phyloP scores from a whole-genome alignment of 2,888 invertebrate genomes.

The Sicus ferrugineus region DNA sequence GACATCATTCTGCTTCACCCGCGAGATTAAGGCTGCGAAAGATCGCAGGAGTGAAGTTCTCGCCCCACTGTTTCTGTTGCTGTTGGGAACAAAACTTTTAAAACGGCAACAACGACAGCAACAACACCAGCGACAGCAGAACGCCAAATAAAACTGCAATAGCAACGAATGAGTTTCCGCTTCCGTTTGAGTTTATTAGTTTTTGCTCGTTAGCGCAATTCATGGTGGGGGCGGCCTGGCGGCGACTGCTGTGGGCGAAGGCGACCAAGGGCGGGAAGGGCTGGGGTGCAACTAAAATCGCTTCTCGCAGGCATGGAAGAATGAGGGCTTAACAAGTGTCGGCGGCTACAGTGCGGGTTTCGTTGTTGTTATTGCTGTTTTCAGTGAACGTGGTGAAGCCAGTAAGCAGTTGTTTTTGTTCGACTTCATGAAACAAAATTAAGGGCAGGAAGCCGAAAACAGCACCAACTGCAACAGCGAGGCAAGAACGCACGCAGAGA shows the following conservation, averaged over 20 bases:
- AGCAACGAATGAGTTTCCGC: conserved; percentile 42
- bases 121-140: conserved; percentile 42
- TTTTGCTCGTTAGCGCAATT: conserved; percentile 61
- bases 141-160: conserved; percentile 37
- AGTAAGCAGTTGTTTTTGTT: conserved; percentile 5
- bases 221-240: background rate
- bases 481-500: conserved; percentile 36
- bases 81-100: background rate
- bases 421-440: conserved; percentile 60
- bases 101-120: conserved; percentile 34
- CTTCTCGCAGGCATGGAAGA: background rate
- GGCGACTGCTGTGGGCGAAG: background rate
- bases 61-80: background rate
- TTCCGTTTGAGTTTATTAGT: conserved; percentile 61
- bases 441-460: conserved; percentile 54
- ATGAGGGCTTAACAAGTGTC: background rate
- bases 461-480: conserved; percentile 21
- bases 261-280: background rate
- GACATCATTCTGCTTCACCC: too few relatives aligned
- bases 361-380: conserved; percentile 9
- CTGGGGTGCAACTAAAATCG: background rate
- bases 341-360: background rate
- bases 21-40: conserved; percentile 38
- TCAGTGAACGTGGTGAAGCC: background rate
- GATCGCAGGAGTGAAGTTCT: conserved; percentile 44